Conservation (phyloP, 2,888 invertebrate genomes). For the Drosophila ochracea region DNA sequence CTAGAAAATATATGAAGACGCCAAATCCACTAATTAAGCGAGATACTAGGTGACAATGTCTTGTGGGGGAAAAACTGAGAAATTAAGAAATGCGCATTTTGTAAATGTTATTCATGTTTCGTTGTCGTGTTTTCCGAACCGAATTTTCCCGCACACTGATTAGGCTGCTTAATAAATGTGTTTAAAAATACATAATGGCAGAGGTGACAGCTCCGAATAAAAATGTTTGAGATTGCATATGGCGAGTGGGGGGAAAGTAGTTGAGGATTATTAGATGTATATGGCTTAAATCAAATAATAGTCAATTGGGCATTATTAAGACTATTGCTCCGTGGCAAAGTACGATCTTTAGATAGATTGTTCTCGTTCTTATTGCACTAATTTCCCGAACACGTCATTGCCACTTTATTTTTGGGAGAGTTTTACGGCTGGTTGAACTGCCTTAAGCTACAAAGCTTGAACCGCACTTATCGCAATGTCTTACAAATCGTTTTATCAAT, state of each 20-base stretch:
- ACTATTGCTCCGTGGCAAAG: conserved; percentile 2
- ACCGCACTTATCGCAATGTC: conserved; percentile 79
- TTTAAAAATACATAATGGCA: conserved; percentile 64
- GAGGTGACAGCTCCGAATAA: conserved; percentile 42
- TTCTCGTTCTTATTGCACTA: conserved; percentile 3
- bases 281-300: background rate
- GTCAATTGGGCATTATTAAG: background rate
- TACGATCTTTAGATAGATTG: conserved; percentile 5
- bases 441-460: conserved; percentile 78
- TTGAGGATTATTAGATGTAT: conserved; percentile 4
- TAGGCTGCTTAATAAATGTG: conserved; percentile 57
- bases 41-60: conserved; percentile 69
- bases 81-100: conserved; percentile 62
- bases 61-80: conserved; percentile 25
- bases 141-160: conserved; percentile 40
- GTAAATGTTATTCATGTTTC: conserved; percentile 55
- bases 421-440: conserved; percentile 36
- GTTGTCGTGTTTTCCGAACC: conserved; percentile 53
- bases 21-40: conserved; percentile 80
- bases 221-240: conserved; percentile 15
- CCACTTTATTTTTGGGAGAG: conserved; percentile 8
- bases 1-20: conserved; percentile 42
- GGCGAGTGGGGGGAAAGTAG: background rate
- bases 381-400: conserved; percentile 36
- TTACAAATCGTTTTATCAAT: conserved; percentile 81